These are phyloP conservation scores for Piaya cayana DNA, from an alignment of 2,113 vertebrate genomes.

Conservation along the genomic window DNA sequence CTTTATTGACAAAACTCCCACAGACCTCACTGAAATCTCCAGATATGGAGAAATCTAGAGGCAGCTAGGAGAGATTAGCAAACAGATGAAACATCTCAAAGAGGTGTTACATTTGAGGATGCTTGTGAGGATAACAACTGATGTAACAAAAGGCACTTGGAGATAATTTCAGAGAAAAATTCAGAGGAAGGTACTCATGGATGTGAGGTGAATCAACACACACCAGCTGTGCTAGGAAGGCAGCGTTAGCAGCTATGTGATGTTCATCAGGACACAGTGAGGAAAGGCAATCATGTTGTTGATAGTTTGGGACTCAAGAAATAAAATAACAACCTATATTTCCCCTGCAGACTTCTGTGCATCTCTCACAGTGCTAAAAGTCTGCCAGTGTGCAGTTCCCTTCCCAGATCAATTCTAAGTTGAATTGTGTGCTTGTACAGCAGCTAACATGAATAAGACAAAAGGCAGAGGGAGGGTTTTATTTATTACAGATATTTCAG, in stretches of 20 bases:
- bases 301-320: background rate
- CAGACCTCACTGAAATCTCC: background rate
- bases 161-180: constrained; percentile 5
- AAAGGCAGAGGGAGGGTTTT: background rate
- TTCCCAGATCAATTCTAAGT: background rate
- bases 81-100: constrained; percentile 9
- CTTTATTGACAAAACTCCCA: background rate
- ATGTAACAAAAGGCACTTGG: background rate
- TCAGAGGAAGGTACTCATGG: background rate
- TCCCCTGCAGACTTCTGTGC: background rate
- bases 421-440: background rate
- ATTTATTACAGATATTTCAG: background rate
- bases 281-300: background rate
- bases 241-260: background rate
- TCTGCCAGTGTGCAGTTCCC: background rate
- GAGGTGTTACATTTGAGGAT: background rate
- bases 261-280: background rate
- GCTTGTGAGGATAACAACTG: background rate
- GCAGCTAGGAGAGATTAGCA: background rate
- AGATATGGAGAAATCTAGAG: background rate
- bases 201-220: background rate
- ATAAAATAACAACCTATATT: background rate
- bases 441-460: background rate
- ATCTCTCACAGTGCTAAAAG: background rate
- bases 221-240: background rate